These are phyloP conservation scores for Drosophila trapezifrons DNA, from an alignment of 1,140 invertebrate species.

Conservation along the genomic window DNA sequence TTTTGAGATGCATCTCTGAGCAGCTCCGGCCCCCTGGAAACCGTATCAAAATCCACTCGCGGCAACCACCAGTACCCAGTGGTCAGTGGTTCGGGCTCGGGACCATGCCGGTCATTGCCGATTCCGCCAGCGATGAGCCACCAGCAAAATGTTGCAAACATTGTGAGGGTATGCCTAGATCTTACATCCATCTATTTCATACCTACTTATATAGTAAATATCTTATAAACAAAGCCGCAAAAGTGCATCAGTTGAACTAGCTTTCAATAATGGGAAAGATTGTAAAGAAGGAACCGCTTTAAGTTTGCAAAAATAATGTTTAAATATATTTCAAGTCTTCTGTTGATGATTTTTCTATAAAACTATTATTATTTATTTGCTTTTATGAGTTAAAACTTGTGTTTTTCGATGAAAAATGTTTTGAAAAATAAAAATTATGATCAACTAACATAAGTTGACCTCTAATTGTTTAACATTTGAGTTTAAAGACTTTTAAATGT, in stretches of 20 bases:
- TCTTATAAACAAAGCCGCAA: slow-evolving; percentile 19
- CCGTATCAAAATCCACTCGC: slow-evolving; percentile 7
- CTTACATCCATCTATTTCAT: slow-evolving; percentile 57
- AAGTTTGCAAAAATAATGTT: background rate
- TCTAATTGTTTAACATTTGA: background rate
- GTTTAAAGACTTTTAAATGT: background rate
- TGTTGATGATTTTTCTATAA: background rate
- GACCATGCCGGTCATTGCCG: slow-evolving; percentile 84
- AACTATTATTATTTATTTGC: background rate
- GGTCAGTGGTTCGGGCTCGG: slow-evolving; percentile 46
- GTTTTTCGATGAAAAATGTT: no score
- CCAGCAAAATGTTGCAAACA: slow-evolving; percentile 85
- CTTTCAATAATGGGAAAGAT: background rate
- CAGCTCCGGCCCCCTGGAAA: slow-evolving; percentile 9
- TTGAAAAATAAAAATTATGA: background rate
- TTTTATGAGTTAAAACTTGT: background rate
- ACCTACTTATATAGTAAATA: background rate
- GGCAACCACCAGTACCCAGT: slow-evolving; percentile 18
- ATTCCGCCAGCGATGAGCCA: slow-evolving; percentile 83
- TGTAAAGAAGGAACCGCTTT: background rate
- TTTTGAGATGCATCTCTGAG: slow-evolving; percentile 12
- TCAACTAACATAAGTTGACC: background rate
- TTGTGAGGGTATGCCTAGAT: slow-evolving; percentile 84
- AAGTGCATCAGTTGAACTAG: slow-evolving; percentile 19
- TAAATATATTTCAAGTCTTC: background rate